These are phyloP conservation scores for Drosophila orosa DNA, from an alignment of 1,140 invertebrate genomes.

Conservation along the genomic window DNA sequence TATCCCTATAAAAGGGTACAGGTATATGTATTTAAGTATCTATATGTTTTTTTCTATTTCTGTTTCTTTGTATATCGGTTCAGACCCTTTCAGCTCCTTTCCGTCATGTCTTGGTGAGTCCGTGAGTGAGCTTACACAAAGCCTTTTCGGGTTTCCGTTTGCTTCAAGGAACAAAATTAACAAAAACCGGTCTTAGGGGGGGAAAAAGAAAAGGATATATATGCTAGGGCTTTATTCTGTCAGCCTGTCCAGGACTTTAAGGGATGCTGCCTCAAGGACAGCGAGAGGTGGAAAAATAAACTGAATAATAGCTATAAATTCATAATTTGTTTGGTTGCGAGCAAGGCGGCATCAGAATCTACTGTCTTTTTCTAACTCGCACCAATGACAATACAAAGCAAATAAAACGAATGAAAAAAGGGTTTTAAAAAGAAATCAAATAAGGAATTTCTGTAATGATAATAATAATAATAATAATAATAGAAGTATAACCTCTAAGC, in stretches of 20 bases:
- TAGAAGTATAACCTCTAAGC: slow-evolving; percentile 23
- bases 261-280: not conserved
- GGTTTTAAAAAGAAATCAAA: not conserved
- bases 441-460: not conserved
- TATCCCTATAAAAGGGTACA: slow-evolving; percentile 34
- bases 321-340: slow-evolving; percentile 2
- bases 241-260: not conserved
- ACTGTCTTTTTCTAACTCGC: slow-evolving; percentile 59
- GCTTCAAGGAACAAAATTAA: not conserved
- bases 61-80: slow-evolving; percentile 36
- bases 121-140: slow-evolving; percentile 1
- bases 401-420: not conserved
- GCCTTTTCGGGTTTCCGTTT: not conserved
- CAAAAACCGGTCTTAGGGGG: not conserved
- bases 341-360: slow-evolving; percentile 23
- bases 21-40: slow-evolving; percentile 24
- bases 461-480: not conserved
- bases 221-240: not conserved
- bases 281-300: not conserved
- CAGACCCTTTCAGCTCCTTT: slow-evolving; percentile 27
- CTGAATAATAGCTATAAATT: slow-evolving; percentile 15
- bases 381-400: slow-evolving; percentile 1
- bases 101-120: slow-evolving; percentile 3
- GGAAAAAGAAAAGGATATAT: not conserved
- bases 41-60: slow-evolving; percentile 15